Conservation (phyloP, 2,888 invertebrate genomes). For the Heliconius charithonia region DNA sequence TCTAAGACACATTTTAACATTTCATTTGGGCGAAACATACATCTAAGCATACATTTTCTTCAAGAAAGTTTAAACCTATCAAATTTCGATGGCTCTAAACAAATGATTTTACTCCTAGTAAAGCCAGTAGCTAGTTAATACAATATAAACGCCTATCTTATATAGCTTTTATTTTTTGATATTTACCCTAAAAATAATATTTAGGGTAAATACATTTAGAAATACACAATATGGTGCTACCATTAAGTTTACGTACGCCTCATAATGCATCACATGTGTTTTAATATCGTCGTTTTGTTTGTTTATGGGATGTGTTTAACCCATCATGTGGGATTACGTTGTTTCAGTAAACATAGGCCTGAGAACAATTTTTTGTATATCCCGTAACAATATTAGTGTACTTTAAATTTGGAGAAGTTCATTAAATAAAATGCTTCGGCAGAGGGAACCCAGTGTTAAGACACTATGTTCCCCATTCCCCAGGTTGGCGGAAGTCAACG, state of each 20-base stretch:
- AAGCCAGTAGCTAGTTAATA: background rate
- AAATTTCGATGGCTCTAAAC: background rate
- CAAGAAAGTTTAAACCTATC: no score
- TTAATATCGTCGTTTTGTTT: slow-evolving; percentile 49
- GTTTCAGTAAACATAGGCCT: slow-evolving; percentile 53
- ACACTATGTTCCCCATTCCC: no score
- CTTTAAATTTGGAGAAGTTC: background rate
- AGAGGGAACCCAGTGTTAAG: no score
- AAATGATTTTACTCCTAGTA: background rate
- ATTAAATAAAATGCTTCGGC: background rate
- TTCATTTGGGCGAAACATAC: no score
- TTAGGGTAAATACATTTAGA: background rate
- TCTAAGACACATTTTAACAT: no score
- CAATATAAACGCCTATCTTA: background rate
- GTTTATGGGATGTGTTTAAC: slow-evolving; percentile 46
- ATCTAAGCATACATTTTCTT: no score
- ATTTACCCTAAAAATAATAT: background rate
- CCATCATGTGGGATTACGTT: slow-evolving; percentile 54
- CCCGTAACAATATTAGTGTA: slow-evolving; percentile 33
- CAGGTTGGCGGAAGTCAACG: no score
- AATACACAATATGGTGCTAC: slow-evolving; percentile 5
- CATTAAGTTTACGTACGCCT: background rate
- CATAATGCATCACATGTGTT: slow-evolving; percentile 48
- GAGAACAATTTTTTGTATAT: slow-evolving; percentile 57
- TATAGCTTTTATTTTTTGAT: background rate